Evolutionary conservation across 2,797 vertebrate species (phyloP), one percentile per base, ranked within the genome.

Genomic region (Myiotriccus ornatus): DNA sequence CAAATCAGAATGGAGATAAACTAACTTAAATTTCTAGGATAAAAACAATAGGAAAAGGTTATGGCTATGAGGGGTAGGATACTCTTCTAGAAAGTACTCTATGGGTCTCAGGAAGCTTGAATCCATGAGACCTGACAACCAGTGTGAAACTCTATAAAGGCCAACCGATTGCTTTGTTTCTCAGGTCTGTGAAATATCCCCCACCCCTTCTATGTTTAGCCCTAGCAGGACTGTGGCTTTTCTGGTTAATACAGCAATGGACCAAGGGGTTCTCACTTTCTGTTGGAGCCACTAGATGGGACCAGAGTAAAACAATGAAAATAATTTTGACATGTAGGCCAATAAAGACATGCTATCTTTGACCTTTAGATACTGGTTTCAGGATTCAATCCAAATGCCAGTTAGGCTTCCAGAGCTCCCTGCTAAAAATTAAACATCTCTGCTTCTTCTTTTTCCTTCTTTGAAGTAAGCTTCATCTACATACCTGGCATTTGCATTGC

Each of bases 221-320:
- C 37, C 81, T 59, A 44, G 14, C 20, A 34, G 35, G 25, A 59
- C 79, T n/a, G 20, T 78, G 34, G 8, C 16, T 91, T 87, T 68
- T 60, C 50, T 37, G 41, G 34, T 43, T 77, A 53, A 71, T 35
- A 30, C 12, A 80, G 67, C 14, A 43, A 41, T 2, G 17, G 80
- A 70, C 25, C 1, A 20, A 85, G 46, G 14, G 30, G 9, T 23
- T 75, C 43, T 69, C 55, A 30, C 27, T 91, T 89, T 87, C 83
- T 91, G 6, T 39, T 67, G 69, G 55, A 89, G 47, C 90, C 82
- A 67, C 87, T 84, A 91, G 69, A 69, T 76, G 89, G 83, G 79
- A 96, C 63, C 69, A 79, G 83, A 93, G 65, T 62, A 84, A 94
- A 94, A 86, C 74, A 87, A 59, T 43, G 50, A 93, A 87, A 77